These are phyloP conservation scores for Phyllotreta striolata DNA, from an alignment of 2,888 invertebrate species.

Conservation along the genomic window DNA sequence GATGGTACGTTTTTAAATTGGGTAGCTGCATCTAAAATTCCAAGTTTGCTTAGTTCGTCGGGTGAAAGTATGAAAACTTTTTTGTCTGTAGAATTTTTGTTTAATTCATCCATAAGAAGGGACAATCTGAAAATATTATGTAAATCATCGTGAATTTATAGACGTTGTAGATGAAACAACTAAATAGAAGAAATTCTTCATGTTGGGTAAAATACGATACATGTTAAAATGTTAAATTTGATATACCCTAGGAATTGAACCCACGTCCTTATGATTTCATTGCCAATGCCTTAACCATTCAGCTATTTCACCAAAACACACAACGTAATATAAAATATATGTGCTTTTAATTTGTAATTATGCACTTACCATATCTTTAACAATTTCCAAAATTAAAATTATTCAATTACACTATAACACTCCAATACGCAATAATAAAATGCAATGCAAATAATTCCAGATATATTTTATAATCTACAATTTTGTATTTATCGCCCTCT, in stretches of 20 bases:
- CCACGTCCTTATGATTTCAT: conserved; percentile 15
- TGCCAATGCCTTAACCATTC: background rate
- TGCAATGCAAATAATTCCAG: too few relatives aligned
- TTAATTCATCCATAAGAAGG: conserved; percentile 7
- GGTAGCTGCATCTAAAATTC: conserved; percentile 1
- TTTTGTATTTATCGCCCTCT: too few relatives aligned
- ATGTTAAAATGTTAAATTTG: background rate
- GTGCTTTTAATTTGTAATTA: background rate
- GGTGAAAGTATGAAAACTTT: conserved; percentile 26
- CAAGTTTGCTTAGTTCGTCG: conserved; percentile 23
- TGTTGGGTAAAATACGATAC: background rate
- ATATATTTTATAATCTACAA: too few relatives aligned
- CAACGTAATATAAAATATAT: background rate
- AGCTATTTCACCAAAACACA: conserved; percentile 1
- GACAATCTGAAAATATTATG: background rate
- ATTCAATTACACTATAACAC: too few relatives aligned
- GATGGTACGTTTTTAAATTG: background rate
- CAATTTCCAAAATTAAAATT: too few relatives aligned
- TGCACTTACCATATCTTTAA: conserved; percentile 1
- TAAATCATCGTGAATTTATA: background rate
- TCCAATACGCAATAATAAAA: too few relatives aligned
- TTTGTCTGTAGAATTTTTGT: background rate
- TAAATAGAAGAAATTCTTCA: background rate
- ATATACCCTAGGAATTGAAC: conserved; percentile 20
- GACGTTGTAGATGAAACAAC: background rate